Evolutionary conservation across 2,888 invertebrate species (phyloP), one percentile per base, ranked within the genome.

Genomic region (Ethmia dodecea): DNA sequence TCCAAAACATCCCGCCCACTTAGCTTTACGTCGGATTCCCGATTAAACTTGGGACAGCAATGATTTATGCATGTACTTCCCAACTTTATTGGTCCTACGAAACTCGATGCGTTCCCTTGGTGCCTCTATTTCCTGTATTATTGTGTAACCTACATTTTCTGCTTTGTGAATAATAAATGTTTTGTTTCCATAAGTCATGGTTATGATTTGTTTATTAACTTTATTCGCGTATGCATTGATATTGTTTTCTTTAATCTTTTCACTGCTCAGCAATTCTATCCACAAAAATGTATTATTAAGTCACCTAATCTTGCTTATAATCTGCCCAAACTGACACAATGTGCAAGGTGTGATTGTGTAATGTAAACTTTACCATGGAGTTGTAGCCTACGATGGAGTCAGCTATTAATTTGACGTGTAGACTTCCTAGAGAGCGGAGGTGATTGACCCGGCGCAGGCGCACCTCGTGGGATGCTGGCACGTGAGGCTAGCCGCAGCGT

Each of bases 391-490:
- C 53, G 52, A 55, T 51, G 39, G 39, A 62, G 56, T 51, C 48
- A 49, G 62, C 64, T 68, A 73, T 77, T 75, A 76, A 72, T 74
- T 75, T 70, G 62, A 71, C 61, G 64, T 62, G 61, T 64, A 60
- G 60, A 61, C 69, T 73, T 73, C 71, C 70, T 70, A 63, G 62
- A 61, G 62, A 55, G 45, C 44, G 41, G 45, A 57, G 79, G 76
- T 77, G 62, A 61, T 59, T 63, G 75, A 70, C 70, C 57, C 57
- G 47, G 49, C 60, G 60, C 68, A 61, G 47, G 49, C 60, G 60
- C 68, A 61, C 73, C 71, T 77, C 60, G 71, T 72, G 65, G 72
- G 77, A 75, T 75, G 76, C 67, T 72, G 68, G 61, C 22, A 22
- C 22, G 8, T 8, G 48, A 42, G 48, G 45, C 47, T 15, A 28